Evolutionary conservation across 2,888 invertebrate species (phyloP).

Genomic region (Drosophila engyochracea): DNA sequence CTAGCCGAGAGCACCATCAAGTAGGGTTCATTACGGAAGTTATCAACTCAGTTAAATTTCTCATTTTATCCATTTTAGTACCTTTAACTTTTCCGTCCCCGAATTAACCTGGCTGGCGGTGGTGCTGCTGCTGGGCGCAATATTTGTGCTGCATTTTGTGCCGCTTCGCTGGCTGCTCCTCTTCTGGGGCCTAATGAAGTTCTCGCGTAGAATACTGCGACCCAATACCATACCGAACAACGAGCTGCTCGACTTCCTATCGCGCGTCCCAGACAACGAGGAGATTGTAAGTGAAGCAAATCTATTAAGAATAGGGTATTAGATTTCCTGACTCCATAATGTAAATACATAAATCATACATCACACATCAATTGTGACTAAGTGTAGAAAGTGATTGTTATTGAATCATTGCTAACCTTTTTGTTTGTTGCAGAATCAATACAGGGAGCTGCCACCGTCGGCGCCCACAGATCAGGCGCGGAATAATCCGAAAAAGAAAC

Average conservation of each 20-base stretch:
- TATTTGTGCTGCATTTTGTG: slow-evolving; percentile 93
- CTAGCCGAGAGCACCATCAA: slow-evolving; percentile 97
- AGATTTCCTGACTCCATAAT: not conserved
- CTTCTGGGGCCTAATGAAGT: slow-evolving; percentile 98
- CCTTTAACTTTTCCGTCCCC: slow-evolving; percentile 98
- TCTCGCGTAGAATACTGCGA: slow-evolving; percentile 95
- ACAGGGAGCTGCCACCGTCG: slow-evolving; percentile 83
- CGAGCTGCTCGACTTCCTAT: slow-evolving; percentile 97
- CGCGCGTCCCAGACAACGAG: slow-evolving; percentile 97
- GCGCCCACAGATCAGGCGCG: slow-evolving; percentile 80
- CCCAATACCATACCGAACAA: slow-evolving; percentile 99
- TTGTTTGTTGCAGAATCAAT: slow-evolving; percentile 78
- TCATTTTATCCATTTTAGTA: slow-evolving; percentile 86
- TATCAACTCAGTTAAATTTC: not conserved
- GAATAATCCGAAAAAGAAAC: slow-evolving; percentile 83
- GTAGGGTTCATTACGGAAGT: slow-evolving; percentile 86
- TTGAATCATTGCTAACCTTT: not conserved
- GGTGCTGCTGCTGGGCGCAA: slow-evolving; percentile 90
- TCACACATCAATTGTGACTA: not conserved
- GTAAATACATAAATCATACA: no score
- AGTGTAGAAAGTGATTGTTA: not conserved
- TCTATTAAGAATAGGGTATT: not conserved
- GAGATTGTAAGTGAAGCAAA: slow-evolving; percentile 89
- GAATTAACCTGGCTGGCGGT: slow-evolving; percentile 97
- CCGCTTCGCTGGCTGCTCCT: slow-evolving; percentile 95